Base-by-base conservation (phyloP, 2,888 invertebrate species). In the Lasioglossum morio region DNA sequence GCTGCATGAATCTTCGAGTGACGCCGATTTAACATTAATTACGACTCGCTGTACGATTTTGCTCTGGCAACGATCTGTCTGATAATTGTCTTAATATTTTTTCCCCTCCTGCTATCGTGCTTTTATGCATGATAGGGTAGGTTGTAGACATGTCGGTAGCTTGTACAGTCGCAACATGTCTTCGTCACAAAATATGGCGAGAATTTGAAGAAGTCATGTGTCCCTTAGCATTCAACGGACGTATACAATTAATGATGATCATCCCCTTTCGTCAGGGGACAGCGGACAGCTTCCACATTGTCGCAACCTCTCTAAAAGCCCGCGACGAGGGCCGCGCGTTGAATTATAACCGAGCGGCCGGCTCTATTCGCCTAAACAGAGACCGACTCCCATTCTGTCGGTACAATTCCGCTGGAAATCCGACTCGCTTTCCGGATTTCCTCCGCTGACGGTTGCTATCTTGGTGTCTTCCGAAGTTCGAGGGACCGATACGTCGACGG, bases 391-490 rank as follows among this genome's bases (percentile, higher is more conserved):
- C 53, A 37, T 57, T 74, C 53, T 53, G 53, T 57, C 48, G 48
- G 53, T 30, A 53, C 46, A 75, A 78, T 84, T 74, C 70, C 84
- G 23, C 30, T 27, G 74, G 84, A 84, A 83, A 77, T 78, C 84
- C 84, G 73, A 27, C 14, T 77, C 57, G 66, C 60, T 63, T 53
- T 60, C 63, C 37, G 84, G 53, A 78, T 43, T 70, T 77, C 77
- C 69, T 40, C 7, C 53, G 4, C 27, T 48, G 48, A 27, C 37
- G 57, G 48, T 43, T 19, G 69, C 27, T 70, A 79, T 79, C 82
- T 82, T 57, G 48, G 63, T 75, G 70, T 75, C 72, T 72, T 78
- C 46, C 53, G 53, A 80, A 80, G 53, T 73, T 37, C 63, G 48
- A 48, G 34, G 34, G 66, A 53, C 80, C 73, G 81, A 81, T 76